Evolutionary conservation across 2,113 vertebrate genomes (phyloP), one percentile per base, ranked within the genome.

Genomic region (Serinus canaria): DNA sequence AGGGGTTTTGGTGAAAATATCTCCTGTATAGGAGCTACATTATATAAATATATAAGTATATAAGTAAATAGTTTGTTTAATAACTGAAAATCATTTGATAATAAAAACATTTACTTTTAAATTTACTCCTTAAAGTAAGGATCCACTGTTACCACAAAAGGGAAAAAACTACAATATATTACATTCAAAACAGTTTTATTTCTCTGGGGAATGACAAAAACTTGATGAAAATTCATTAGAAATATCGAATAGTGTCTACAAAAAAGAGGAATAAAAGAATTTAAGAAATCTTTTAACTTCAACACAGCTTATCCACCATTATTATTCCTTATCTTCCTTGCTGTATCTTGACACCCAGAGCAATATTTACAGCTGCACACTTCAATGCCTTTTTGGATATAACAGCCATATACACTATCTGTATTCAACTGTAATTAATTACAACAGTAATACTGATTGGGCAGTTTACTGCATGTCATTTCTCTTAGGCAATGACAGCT

Each of bases 101-200:
- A 92, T 23, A 14, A 87, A 81, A 95, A 90, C 76, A 94, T 53
- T 78, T 92, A 78, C 66, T 88, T 88, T 76, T 62, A 92, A 80
- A 72, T 52, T 75, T 86, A 37, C 17, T 67, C 23, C 7, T 11
- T 39, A 50, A 43, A 86, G 63, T 30, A 50, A 35, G 81, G 55
- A 87, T 59, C 44, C 31, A 58, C 21, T 47, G n/a, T 49, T 89
- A 81, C 10, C 73, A 67, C 27, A 86, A 85, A 76, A 55, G 7
- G 13, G 30, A 73, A 92, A 90, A 73, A 79, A 33, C 20, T 3
- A n/a, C 15, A 31, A 30, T 27, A 88, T 12, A 43, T 16, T 68
- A 78, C 11, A 69, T 63, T 72, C 25, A 59, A 75, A 66, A 20
- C 12, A 66, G 22, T 74, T 89, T 78, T 73, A 79, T 69, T 90